These are phyloP conservation scores for Chrysolina americana DNA, from an alignment of 2,888 invertebrate genomes.

Conservation along the genomic window DNA sequence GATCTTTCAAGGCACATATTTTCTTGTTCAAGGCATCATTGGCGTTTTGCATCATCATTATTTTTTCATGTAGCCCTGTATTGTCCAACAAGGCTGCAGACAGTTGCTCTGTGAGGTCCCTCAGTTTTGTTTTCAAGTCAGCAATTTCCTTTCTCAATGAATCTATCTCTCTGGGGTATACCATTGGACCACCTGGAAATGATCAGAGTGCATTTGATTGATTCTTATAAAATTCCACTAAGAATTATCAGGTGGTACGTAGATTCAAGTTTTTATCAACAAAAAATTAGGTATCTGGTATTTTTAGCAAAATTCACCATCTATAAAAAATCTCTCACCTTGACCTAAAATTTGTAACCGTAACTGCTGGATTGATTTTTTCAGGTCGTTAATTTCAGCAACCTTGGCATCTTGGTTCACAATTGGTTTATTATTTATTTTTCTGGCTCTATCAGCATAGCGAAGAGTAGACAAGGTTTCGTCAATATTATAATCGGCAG, in stretches of 20 bases:
- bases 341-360: slow-evolving; percentile 75
- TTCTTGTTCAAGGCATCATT: slow-evolving; percentile 78
- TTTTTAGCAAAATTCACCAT: too few relatives aligned
- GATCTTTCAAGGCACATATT: slow-evolving; percentile 74
- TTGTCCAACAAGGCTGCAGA: slow-evolving; percentile 78
- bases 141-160: slow-evolving; percentile 73
- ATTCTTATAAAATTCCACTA: too few relatives aligned
- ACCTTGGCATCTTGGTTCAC: slow-evolving; percentile 87
- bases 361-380: slow-evolving; percentile 81
- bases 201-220: too few relatives aligned
- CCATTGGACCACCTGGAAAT: slow-evolving; percentile 59
- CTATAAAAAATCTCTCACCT: slow-evolving; percentile 42
- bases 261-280: too few relatives aligned
- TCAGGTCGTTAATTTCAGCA: slow-evolving; percentile 84
- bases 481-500: slow-evolving; percentile 89
- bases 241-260: too few relatives aligned
- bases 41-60: slow-evolving; percentile 78
- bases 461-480: slow-evolving; percentile 91
- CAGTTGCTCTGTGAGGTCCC: slow-evolving; percentile 78
- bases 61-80: slow-evolving; percentile 80
- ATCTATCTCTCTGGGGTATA: slow-evolving; percentile 66
- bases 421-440: slow-evolving; percentile 91
- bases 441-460: slow-evolving; percentile 89
- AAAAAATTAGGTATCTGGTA: too few relatives aligned
- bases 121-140: slow-evolving; percentile 75